phyloP scores from a whole-genome alignment of 1,140 invertebrate genomes.

The Lethocerus indicus region DNA sequence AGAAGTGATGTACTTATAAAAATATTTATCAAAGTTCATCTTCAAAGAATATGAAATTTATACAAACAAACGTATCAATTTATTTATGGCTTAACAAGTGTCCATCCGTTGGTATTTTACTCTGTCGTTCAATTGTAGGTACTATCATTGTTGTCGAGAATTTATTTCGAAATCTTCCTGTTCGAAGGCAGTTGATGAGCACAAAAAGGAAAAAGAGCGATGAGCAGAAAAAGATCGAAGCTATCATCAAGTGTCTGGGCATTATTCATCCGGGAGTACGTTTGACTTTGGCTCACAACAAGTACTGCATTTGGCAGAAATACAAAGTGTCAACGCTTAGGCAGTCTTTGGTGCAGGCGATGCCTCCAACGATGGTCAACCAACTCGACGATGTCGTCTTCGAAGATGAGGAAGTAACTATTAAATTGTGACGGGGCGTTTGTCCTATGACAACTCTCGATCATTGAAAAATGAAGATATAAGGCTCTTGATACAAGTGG shows the following conservation, averaged over 20 bases:
- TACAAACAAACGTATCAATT: no score
- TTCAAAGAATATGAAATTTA: no score
- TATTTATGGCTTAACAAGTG: background rate
- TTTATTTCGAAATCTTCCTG: slow-evolving; percentile 42
- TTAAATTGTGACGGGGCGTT: no score
- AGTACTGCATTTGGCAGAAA: slow-evolving; percentile 36
- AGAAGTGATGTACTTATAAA: no score
- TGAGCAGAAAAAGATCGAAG: slow-evolving; percentile 39
- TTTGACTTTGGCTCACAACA: slow-evolving; percentile 34
- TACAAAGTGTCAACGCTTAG: slow-evolving; percentile 23
- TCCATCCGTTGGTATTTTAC: background rate
- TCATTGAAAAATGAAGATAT: no score
- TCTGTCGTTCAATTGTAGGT: slow-evolving; percentile 26
- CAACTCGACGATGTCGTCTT: slow-evolving; percentile 24
- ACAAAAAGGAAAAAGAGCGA: slow-evolving; percentile 31
- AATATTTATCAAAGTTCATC: no score
- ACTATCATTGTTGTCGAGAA: slow-evolving; percentile 34
- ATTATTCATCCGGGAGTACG: slow-evolving; percentile 32
- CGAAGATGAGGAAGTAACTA: background rate
- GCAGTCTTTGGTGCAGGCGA: slow-evolving; percentile 26
- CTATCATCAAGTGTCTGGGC: slow-evolving; percentile 32
- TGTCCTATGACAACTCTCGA: no score
- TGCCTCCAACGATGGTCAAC: slow-evolving; percentile 28
- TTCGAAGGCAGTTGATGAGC: slow-evolving; percentile 37
- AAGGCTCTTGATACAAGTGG: no score